Evolutionary conservation across 2,888 invertebrate species (phyloP).

Genomic region (Lysandra bellargus): DNA sequence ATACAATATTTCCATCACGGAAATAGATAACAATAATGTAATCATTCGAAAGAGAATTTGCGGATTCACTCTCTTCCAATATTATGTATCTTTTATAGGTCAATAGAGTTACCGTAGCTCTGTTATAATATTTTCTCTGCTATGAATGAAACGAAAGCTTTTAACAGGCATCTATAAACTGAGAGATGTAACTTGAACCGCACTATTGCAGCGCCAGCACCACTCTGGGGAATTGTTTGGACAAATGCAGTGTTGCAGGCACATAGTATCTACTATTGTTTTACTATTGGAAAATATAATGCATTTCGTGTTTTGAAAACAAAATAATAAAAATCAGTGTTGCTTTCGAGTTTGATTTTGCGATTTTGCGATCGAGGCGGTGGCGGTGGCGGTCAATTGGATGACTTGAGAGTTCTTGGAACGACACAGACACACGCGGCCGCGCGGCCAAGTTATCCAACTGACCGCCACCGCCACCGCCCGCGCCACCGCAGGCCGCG

Average conservation of each 20-base stretch:
- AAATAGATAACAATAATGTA: conserved; percentile 17
- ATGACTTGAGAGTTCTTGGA: too few relatives aligned
- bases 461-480: too few relatives aligned
- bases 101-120: conserved; percentile 8
- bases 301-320: background rate
- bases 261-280: background rate
- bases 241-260: background rate
- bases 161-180: conserved; percentile 1
- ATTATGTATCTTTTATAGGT: conserved; percentile 5
- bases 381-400: too few relatives aligned
- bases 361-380: too few relatives aligned
- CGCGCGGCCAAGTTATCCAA: too few relatives aligned
- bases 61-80: conserved; percentile 1
- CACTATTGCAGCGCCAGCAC: background rate
- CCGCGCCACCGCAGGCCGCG: too few relatives aligned
- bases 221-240: background rate
- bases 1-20: background rate
- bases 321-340: background rate
- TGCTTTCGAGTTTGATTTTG: too few relatives aligned
- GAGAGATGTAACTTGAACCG: background rate
- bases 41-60: background rate
- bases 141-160: conserved; percentile 20
- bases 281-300: background rate
- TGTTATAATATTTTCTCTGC: background rate
- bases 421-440: too few relatives aligned